Base-by-base conservation (phyloP, 2,888 invertebrate species). In the Eristalis intricaria region DNA sequence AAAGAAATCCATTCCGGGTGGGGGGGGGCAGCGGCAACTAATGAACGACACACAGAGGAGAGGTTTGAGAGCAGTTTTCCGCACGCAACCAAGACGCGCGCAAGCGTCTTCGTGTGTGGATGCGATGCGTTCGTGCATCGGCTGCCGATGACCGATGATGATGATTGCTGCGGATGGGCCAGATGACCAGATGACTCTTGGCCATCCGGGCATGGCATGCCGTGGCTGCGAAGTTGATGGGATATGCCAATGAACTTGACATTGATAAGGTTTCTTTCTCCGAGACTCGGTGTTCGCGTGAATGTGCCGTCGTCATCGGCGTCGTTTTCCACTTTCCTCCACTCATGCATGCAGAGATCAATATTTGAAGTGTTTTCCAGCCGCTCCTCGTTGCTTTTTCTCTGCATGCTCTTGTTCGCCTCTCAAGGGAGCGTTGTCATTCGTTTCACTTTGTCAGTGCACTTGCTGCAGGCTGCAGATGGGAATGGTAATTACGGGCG, bases 231-330 rank as follows among this genome's bases (percentile, higher is more conserved):
- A 83, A 78, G 78, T 86, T 90, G 90, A 90, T 86, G 89, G 89
- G 89, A 90, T 90, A 90, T 90, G 91, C 90, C 91, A 92, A 91
- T 91, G 91, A 91, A 91, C 92, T 91, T 92, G 91, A 91, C 92
- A 91, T 90, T 92, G 91, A 91, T 92, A 91, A 89, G 91, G 91
- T 88, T 92, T 92, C 91, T 89, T 19, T 7, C 50, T 2, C 15
- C 43, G n/a, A 85, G 68, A 60, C 68, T 50, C 73, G 35, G 35
- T 19, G 38, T 26, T 40, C 7, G n/a, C n/a, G 58, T 19, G 32
- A 32, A 32, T 32, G 32, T 32, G 32, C 32, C 32, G 32, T 32
- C 32, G 32, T 32, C 19, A 26, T 78, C 40, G 26, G 63, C 56
- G 70, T 56, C 8, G 60, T 78, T 79, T 68, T 75, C 61, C 65